Base-by-base conservation (phyloP, 2,113 vertebrate genomes). In the Corythaeola cristata region DNA sequence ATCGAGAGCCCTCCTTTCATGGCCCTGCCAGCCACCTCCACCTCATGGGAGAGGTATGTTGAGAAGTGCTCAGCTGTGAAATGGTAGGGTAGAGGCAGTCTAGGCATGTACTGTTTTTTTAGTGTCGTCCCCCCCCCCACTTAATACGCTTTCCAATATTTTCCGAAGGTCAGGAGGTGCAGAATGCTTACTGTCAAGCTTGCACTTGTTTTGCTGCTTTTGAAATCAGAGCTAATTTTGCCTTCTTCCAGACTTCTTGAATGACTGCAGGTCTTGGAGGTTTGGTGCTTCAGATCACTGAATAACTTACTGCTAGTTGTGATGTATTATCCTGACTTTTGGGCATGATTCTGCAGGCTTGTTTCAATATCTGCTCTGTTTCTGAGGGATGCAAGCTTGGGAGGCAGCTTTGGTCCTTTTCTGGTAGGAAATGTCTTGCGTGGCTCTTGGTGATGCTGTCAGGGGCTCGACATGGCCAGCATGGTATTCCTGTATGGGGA, bases 181-280 rank as follows among this genome's bases (percentile, higher is more conserved):
- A 83, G 71, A 80, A 35, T 52, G 27, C 63, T 76, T 77, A 41
- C 88, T 75, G 72, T 96, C 93, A 96, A 90, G 93, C 80, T 96
- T 84, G 79, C 56, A 69, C 89, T 93, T 95, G 87, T 60, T 95
- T 68, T 91, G 47, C 73, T 89, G 68, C 84, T 94, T 94, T 96
- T 92, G 91, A 96, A 95, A 84, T 92, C 3, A 19, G 89, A 96
- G 68, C 76, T 88, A 26, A 63, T 93, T 71, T 90, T 95, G 33
- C 60, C 52, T 72, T 81, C 86, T 85, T 47, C 27, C 93, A 85
- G 37, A 20, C 77, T 69, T 95, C 80, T 39, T 56, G 30, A 89
- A 60, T 72, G 69, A 56, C 44, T 81, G 41, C 52, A 64, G 35
- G 44, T 92, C 80, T 74, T 72, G 16, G 19, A 53, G 24, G 12